phyloP scores from a whole-genome alignment of 37 sponge, comb jelly and placozoan genomes.

The Oscarella lobularis region DNA sequence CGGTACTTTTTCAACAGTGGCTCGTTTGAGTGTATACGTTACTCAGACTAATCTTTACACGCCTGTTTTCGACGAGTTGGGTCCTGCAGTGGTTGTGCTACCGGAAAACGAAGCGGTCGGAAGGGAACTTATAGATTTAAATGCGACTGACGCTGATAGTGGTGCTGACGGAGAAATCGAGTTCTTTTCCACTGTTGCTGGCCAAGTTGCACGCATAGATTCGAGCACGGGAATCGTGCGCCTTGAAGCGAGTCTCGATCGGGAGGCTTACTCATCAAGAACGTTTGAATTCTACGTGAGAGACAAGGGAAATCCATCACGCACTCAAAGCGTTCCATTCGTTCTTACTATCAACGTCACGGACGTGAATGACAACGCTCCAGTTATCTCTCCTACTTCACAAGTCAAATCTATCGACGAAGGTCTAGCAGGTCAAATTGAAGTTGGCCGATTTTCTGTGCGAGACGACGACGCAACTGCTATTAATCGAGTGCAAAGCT shows the following conservation, averaged over 20 bases:
- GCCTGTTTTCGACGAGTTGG: neutral
- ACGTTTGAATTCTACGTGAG: neutral
- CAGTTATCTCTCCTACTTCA: conserved; percentile 15
- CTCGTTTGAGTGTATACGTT: neutral
- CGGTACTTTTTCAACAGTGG: neutral
- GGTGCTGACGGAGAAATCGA: neutral
- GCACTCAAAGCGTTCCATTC: conserved; percentile 7
- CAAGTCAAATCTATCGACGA: neutral
- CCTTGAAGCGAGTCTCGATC: neutral
- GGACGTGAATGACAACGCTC: conserved; percentile 37
- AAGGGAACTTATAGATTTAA: neutral
- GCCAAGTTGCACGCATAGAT: neutral
- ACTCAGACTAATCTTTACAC: neutral
- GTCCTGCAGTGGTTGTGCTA: neutral
- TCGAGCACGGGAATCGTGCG: neutral
- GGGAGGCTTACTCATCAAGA: neutral
- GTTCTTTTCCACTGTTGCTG: neutral
- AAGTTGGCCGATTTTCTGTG: neutral
- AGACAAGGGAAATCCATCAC: conserved; percentile 20
- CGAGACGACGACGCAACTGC: neutral
- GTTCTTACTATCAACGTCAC: conserved; percentile 3
- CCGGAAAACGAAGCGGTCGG: neutral
- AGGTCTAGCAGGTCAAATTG: neutral
- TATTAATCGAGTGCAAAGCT: neutral
- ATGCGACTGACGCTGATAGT: neutral